These are phyloP conservation scores for Diorhabda sublineata DNA, from an alignment of 1,140 invertebrate genomes.

Conservation along the genomic window DNA sequence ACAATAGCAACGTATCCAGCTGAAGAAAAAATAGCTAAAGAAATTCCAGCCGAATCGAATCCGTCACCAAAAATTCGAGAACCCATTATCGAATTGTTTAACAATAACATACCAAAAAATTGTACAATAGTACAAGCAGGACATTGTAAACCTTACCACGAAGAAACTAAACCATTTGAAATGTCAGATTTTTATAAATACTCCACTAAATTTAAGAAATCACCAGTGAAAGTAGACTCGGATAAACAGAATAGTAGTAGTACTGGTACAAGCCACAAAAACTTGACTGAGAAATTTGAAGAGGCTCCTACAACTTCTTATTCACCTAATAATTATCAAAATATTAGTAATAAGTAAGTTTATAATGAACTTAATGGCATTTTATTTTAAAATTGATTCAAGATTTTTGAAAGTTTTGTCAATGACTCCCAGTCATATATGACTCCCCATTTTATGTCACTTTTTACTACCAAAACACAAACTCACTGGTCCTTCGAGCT, in stretches of 20 bases:
- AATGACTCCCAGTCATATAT: no score
- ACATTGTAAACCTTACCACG: conserved; percentile 86
- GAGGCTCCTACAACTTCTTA: conserved; percentile 13
- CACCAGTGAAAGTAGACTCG: conserved; percentile 28
- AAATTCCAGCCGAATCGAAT: conserved; percentile 42
- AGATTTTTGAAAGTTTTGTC: no score
- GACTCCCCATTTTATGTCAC: no score
- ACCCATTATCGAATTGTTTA: conserved; percentile 44
- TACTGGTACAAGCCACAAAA: conserved; percentile 19
- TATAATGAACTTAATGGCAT: neutral
- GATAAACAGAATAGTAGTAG: neutral
- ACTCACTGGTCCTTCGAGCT: no score
- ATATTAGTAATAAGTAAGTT: conserved; percentile 6
- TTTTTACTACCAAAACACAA: no score
- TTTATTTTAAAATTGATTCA: neutral
- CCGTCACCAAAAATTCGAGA: conserved; percentile 40
- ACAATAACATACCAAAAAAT: conserved; percentile 66
- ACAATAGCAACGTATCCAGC: conserved; percentile 36
- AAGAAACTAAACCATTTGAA: conserved; percentile 93
- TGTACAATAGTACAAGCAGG: conserved; percentile 80
- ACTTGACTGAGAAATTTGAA: conserved; percentile 32
- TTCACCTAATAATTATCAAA: conserved; percentile 1
- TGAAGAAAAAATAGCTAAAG: conserved; percentile 39
- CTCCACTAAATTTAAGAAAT: conserved; percentile 71
- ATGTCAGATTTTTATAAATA: conserved; percentile 98